Percentiles rank a stretch among this genome's conserved stretches.
phyloP scores from a whole-genome alignment of 2,888 invertebrate genomes.

The Rhingia rostrata region DNA sequence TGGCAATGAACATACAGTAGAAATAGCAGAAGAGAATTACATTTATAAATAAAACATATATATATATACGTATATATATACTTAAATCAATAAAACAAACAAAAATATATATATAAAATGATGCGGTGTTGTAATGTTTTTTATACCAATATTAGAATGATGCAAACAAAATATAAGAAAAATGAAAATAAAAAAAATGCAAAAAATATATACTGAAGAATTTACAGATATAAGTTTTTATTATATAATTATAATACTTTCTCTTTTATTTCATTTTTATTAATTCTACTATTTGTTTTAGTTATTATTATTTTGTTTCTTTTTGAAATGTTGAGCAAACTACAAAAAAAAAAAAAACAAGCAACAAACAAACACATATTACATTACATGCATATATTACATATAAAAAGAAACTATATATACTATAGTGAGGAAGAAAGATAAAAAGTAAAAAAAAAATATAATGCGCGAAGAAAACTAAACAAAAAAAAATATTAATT shows the following conservation, averaged over 20 bases:
- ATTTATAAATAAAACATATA: slow-evolving; percentile 61
- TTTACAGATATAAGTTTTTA: slow-evolving; percentile 75
- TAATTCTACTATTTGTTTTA: slow-evolving; percentile 69
- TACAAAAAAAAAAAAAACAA: slow-evolving; percentile 56
- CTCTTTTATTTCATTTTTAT: slow-evolving; percentile 67
- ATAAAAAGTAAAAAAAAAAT: slow-evolving; percentile 52
- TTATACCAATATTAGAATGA: slow-evolving; percentile 75
- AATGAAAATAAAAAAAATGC: slow-evolving; percentile 49
- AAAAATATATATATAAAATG: slow-evolving; percentile 10
- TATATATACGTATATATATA: slow-evolving; percentile 53
- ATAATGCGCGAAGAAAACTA: slow-evolving; percentile 62
- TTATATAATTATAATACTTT: slow-evolving; percentile 65
- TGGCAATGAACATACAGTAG: slow-evolving; percentile 67
- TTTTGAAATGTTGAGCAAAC: slow-evolving; percentile 65
- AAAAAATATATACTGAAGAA: slow-evolving; percentile 71
- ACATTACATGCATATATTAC: slow-evolving; percentile 69
- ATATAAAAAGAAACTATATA: slow-evolving; percentile 25
- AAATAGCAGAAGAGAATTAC: slow-evolving; percentile 52
- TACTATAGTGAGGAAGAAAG: slow-evolving; percentile 61
- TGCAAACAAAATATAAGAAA: slow-evolving; percentile 57
- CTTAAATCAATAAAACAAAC: slow-evolving; percentile 47
- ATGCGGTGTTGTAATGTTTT: slow-evolving; percentile 74
- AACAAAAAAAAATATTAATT: slow-evolving; percentile 67
- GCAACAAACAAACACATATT: slow-evolving; percentile 63
- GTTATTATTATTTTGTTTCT: slow-evolving; percentile 49